Percentiles rank a stretch among this genome's conserved stretches.
These are phyloP conservation scores for Cheilosia soror DNA, from an alignment of 2,888 invertebrate genomes.

Conservation along the genomic window DNA sequence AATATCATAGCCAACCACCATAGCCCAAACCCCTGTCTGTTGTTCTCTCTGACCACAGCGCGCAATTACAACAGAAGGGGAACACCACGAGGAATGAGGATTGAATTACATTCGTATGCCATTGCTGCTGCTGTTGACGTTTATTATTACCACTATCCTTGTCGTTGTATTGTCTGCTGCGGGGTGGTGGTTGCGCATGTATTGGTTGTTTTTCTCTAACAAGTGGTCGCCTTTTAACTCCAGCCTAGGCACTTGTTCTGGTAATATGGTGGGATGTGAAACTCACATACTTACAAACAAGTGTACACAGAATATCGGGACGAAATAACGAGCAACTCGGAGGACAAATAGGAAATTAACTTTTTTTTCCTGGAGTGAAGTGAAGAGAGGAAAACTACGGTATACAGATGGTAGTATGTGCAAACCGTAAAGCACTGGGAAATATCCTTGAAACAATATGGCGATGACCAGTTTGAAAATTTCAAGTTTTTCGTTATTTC, in stretches of 20 bases:
- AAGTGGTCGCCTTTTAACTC: constrained; percentile 71
- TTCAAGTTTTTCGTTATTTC: not conserved
- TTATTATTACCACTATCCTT: constrained; percentile 1
- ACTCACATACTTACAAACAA: constrained; percentile 36
- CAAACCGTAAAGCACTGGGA: constrained; percentile 20
- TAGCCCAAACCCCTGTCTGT: not conserved
- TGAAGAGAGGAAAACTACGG: constrained; percentile 20
- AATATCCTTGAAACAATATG: constrained; percentile 63
- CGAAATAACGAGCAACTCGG: constrained; percentile 40
- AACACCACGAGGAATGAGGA: constrained; percentile 73
- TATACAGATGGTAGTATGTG: not conserved
- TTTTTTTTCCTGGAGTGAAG: not conserved
- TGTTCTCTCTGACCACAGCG: constrained; percentile 64
- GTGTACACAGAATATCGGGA: constrained; percentile 38
- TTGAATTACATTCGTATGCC: constrained; percentile 60
- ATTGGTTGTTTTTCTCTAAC: constrained; percentile 74
- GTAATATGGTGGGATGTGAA: constrained; percentile 9
- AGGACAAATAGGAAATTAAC: constrained; percentile 25
- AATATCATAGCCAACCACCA: constrained; percentile 35
- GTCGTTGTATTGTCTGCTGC: constrained; percentile 19
- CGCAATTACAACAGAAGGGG: constrained; percentile 65
- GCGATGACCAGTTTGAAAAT: constrained; percentile 42
- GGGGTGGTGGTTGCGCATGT: constrained; percentile 59
- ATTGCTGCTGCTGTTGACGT: constrained; percentile 15
- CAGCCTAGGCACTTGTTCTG: constrained; percentile 20